phyloP scores from a whole-genome alignment of 2,113 vertebrate genomes.

The Cardinalis cardinalis region DNA sequence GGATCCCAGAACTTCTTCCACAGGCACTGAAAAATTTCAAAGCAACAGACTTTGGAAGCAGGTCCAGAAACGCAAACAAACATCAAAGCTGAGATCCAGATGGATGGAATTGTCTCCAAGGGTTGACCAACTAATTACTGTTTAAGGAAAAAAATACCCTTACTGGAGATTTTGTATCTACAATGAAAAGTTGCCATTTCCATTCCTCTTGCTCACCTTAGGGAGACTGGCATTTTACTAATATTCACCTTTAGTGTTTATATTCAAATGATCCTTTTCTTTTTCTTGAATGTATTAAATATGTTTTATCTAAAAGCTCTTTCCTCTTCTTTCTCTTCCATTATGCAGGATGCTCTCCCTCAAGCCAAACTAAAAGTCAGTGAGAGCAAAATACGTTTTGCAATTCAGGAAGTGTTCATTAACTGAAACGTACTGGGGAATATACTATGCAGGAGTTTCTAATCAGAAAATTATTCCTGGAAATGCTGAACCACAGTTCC shows the following conservation, averaged over 20 bases:
- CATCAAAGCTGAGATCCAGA: neutral
- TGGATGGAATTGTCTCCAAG: neutral
- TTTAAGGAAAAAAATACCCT: neutral
- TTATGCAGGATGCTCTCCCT: neutral
- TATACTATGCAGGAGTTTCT: neutral
- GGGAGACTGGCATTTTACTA: neutral
- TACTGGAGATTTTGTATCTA: neutral
- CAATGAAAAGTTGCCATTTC: neutral
- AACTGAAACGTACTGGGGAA: neutral
- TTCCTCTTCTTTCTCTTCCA: neutral
- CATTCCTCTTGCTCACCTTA: neutral
- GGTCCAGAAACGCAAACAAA: slow-evolving; percentile 1
- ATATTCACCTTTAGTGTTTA: neutral
- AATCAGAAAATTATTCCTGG: neutral
- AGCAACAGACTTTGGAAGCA: neutral
- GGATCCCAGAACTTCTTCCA: neutral
- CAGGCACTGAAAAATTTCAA: neutral
- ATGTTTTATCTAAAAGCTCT: neutral
- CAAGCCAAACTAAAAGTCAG: neutral
- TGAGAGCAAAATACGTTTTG: neutral
- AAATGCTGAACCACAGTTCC: neutral
- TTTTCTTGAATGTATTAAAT: neutral
- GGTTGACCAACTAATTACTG: neutral
- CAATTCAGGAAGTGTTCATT: neutral
- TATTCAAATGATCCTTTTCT: neutral